Conservation (phyloP, 2,797 vertebrate species). For the Lithobates pipiens region DNA sequence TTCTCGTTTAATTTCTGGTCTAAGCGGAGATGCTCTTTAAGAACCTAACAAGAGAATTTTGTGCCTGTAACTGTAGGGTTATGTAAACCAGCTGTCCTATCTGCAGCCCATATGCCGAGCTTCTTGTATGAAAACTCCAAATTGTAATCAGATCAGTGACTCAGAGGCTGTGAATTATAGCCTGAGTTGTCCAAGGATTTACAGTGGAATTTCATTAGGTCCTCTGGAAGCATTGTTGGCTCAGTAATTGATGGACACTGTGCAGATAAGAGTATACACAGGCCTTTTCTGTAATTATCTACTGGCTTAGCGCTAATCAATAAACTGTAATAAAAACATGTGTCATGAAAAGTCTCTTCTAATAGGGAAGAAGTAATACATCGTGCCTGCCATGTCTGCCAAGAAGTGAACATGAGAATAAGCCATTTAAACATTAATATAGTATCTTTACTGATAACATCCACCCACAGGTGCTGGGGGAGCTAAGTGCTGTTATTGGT, state of each 20-base stretch:
- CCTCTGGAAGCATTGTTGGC: not conserved
- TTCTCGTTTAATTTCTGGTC: too few species aligned
- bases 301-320: not conserved
- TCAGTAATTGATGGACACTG: not conserved
- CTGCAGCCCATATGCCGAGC: not conserved
- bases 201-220: not conserved
- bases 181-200: not conserved
- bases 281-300: not conserved
- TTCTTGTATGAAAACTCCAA: not conserved
- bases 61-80: not conserved
- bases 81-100: not conserved
- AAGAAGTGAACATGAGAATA: too few species aligned
- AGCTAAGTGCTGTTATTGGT: too few species aligned
- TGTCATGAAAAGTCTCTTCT: not conserved
- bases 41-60: not conserved
- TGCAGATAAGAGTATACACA: not conserved
- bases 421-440: too few species aligned
- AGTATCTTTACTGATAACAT: too few species aligned
- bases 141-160: slow-evolving; percentile 3
- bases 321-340: not conserved
- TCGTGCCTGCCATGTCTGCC: too few species aligned
- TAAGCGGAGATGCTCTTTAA: not conserved
- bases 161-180: not conserved
- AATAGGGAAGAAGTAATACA: too few species aligned
- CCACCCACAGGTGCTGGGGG: too few species aligned